Evolutionary conservation across 1,140 invertebrate species (phyloP), one percentile per base, ranked within the genome.

Genomic region (Ceratosolen fusciceps): DNA sequence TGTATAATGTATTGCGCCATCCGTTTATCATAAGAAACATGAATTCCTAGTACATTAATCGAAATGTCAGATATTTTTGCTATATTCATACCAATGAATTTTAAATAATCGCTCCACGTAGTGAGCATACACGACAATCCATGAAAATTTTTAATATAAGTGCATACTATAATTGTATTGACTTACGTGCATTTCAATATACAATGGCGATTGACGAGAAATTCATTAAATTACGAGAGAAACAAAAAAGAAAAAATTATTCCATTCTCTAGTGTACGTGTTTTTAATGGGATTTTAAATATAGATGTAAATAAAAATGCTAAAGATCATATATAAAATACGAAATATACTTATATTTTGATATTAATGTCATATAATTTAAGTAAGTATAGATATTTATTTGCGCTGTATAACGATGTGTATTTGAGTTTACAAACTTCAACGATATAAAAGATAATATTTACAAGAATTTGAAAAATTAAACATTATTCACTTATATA

Each of bases 341-440:
- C 81, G 86, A 88, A 89, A 88, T 88, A 88, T 89, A 89, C 88
- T 88, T 86, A 87, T 84, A 88, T 84, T 85, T 87, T 81, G 81
- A 85, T 87, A 85, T 82, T 82, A 85, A 83, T 83, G 67, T 85
- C 84, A 82, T 84, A 88, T 89, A 89, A 89, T 87, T 88, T 88
- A 88, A 83, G 85, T 85, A 88, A 85, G 84, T 87, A 86, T 88
- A 87, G 82, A 87, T 85, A 74, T 83, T 85, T 78, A 81, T 84
- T 87, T 87, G 83, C 80, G 85, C 70, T 81, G 74, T 54, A 79
- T 85, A 88, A 82, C 79, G 76, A 81, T 79, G 77, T 82, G 75
- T 88, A 86, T 83, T 84, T 82, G 77, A 82, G 74, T 83, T 84
- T 85, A 87, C 85, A 85, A 85, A 81, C 80, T 85, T 87, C 81